Conservation (phyloP, 1,140 invertebrate genomes). For the Neuroterus valhalla region DNA sequence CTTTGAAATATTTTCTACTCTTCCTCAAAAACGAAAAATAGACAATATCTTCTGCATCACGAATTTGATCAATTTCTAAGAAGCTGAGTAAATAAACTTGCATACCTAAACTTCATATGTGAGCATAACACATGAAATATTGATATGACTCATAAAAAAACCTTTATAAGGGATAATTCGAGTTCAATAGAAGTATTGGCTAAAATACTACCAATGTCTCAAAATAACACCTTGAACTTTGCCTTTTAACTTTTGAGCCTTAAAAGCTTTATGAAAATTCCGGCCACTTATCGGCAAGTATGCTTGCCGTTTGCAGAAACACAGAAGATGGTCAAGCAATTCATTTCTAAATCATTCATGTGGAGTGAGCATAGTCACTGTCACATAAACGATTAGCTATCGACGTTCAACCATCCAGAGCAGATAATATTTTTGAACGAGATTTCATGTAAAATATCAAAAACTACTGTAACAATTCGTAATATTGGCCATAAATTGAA, state of each 20-base stretch:
- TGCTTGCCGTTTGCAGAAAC: background rate
- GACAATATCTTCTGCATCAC: background rate
- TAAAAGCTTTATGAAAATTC: background rate
- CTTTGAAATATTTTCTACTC: background rate
- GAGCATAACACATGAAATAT: background rate
- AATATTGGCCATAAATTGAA: no score
- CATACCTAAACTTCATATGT: background rate
- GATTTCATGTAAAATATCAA: background rate
- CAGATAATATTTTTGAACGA: background rate
- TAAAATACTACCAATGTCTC: background rate
- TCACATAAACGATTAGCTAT: background rate
- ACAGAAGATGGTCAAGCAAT: background rate
- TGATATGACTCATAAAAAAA: background rate
- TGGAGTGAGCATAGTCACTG: background rate
- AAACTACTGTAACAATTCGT: no score
- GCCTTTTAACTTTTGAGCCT: background rate
- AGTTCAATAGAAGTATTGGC: background rate
- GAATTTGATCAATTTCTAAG: background rate
- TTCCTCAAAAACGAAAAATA: background rate
- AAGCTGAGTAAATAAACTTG: background rate
- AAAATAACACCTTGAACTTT: background rate
- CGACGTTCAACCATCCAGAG: background rate
- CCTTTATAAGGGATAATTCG: background rate
- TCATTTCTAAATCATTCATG: background rate
- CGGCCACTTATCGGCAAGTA: background rate